These are phyloP conservation scores for Dromius quadrimaculatus DNA, from an alignment of 2,888 invertebrate genomes.

Conservation along the genomic window DNA sequence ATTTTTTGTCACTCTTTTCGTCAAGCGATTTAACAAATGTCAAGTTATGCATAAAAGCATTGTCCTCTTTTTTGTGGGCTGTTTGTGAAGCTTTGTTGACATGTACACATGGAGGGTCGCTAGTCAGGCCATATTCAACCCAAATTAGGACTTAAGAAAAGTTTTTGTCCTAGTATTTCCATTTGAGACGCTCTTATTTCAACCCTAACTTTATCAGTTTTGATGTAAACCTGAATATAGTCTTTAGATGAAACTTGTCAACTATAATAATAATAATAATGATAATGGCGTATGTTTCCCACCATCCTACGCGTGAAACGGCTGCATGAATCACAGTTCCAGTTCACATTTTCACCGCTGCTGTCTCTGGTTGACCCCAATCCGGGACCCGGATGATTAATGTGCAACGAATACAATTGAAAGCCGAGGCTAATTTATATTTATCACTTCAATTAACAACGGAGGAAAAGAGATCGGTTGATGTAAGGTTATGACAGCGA, in stretches of 20 bases:
- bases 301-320: conserved; percentile 10
- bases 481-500: conserved; percentile 4
- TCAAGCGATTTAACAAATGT: conserved; percentile 31
- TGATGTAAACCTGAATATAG: too few species aligned
- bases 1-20: conserved; percentile 12
- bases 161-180: conserved; percentile 54
- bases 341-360: conserved; percentile 51
- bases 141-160: conserved; percentile 54
- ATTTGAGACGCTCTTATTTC: conserved; percentile 54
- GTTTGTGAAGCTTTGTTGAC: conserved; percentile 49
- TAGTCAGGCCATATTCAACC: conserved; percentile 54
- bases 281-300: conserved; percentile 45
- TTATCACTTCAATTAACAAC: conserved; percentile 61
- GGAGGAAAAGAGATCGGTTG: conserved; percentile 53
- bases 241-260: too few species aligned
- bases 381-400: conserved; percentile 58
- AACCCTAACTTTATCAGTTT: too few species aligned
- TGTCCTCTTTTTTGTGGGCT: conserved; percentile 33
- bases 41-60: conserved; percentile 5
- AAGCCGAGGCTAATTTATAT: conserved; percentile 61
- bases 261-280: too few species aligned
- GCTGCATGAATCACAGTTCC: conserved; percentile 2
- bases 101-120: neutral
- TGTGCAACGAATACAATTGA: conserved; percentile 59
- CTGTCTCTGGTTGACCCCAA: conserved; percentile 56